Conservation (phyloP, 2,888 invertebrate genomes). For the Drosophila atroscutellata region DNA sequence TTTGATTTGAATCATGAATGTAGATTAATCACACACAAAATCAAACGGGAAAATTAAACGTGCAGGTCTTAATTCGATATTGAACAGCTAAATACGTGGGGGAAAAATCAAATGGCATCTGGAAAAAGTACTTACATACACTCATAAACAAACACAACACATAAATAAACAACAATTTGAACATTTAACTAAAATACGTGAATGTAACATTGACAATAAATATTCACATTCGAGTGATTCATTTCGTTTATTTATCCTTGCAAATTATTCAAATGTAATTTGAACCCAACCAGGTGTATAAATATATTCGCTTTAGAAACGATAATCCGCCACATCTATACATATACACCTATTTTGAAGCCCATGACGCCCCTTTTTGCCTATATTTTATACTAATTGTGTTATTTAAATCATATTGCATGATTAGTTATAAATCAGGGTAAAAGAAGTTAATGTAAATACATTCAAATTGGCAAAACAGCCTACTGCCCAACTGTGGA, state of each 20-base stretch:
- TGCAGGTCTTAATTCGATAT: constrained; percentile 22
- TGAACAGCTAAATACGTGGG: constrained; percentile 24
- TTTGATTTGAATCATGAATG: constrained; percentile 16
- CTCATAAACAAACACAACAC: constrained; percentile 9
- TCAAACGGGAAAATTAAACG: constrained; percentile 11
- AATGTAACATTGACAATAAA: not conserved
- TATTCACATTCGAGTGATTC: not conserved
- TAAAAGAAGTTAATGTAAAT: not conserved
- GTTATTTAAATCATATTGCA: constrained; percentile 15
- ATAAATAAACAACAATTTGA: constrained; percentile 14
- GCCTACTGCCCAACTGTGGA: not conserved
- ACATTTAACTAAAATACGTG: constrained; percentile 10
- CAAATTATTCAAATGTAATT: constrained; percentile 26
- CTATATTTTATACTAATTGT: constrained; percentile 3
- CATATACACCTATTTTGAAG: not conserved
- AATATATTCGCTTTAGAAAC: constrained; percentile 10
- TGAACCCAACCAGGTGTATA: constrained; percentile 19
- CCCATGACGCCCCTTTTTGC: not conserved
- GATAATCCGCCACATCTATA: constrained; percentile 8
- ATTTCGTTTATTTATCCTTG: constrained; percentile 21
- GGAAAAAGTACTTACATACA: constrained; percentile 14
- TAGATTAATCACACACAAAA: constrained; percentile 13
- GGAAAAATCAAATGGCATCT: constrained; percentile 17
- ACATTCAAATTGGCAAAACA: not conserved
- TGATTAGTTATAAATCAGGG: constrained; percentile 1